phyloP scores from a whole-genome alignment of 2,888 invertebrate species.

The Caenorhabditis virilis region DNA sequence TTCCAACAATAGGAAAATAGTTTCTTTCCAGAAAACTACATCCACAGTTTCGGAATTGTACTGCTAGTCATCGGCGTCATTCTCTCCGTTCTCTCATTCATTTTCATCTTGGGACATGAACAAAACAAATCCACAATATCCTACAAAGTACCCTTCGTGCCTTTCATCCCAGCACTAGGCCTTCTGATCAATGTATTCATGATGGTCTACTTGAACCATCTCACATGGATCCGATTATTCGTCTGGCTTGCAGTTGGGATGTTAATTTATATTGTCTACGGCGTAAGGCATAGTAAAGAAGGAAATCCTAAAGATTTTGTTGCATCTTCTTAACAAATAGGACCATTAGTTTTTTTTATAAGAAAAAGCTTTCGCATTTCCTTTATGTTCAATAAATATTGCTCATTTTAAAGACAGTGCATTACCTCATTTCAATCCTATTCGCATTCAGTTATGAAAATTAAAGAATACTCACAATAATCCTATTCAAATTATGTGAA shows the following conservation, averaged over 20 bases:
- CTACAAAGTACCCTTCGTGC: constrained; percentile 80
- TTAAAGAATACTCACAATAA: too few species aligned
- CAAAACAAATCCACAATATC: constrained; percentile 7
- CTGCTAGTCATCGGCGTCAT: constrained; percentile 10
- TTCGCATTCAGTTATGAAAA: too few species aligned
- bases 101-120: constrained; percentile 34
- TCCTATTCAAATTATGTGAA: too few species aligned
- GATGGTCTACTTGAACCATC: constrained; percentile 84
- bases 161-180: constrained; percentile 87
- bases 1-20: too few species aligned
- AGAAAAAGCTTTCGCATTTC: too few species aligned
- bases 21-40: too few species aligned
- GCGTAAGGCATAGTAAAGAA: constrained; percentile 42
- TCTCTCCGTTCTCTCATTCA: constrained; percentile 5
- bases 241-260: constrained; percentile 86
- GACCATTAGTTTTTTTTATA: too few species aligned
- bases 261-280: constrained; percentile 40
- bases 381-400: too few species aligned
- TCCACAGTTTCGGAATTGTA: constrained; percentile 10
- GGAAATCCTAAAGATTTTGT: background rate
- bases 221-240: constrained; percentile 86
- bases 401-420: too few species aligned
- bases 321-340: background rate
- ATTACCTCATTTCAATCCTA: too few species aligned
- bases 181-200: constrained; percentile 90